A percentile compares a stretch with the other conserved stretches of the same genome.
These are phyloP conservation scores for Drosophila diplacantha DNA, from an alignment of 2,888 invertebrate genomes.

Conservation along the genomic window DNA sequence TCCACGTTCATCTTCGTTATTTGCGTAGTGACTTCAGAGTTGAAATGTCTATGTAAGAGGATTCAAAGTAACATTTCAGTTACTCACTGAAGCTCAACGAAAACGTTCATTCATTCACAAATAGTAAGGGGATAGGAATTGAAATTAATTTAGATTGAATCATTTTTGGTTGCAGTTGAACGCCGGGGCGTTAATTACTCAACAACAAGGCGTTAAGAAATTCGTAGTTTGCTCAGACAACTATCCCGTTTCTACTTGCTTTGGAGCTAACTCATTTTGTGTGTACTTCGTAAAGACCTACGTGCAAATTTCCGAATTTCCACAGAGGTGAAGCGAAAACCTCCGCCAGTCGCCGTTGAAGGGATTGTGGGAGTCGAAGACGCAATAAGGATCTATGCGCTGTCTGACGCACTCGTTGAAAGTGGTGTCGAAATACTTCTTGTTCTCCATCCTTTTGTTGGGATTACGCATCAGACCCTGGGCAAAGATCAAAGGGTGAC, in stretches of 20 bases:
- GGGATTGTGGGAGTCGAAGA: constrained; percentile 85
- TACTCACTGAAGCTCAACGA: not conserved
- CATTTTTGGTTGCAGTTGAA: not conserved
- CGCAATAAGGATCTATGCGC: constrained; percentile 48
- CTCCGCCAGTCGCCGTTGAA: constrained; percentile 89
- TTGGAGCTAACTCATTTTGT: no score
- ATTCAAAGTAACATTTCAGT: not conserved
- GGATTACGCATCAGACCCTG: constrained; percentile 51
- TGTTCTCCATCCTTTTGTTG: constrained; percentile 13
- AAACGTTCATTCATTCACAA: not conserved
- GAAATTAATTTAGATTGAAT: not conserved
- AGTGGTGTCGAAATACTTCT: constrained; percentile 52
- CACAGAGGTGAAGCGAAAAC: constrained; percentile 91
- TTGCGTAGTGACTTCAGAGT: constrained; percentile 82
- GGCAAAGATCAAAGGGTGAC: constrained; percentile 57
- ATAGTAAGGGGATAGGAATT: constrained; percentile 1
- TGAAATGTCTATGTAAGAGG: constrained; percentile 84
- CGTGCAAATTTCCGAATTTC: constrained; percentile 89
- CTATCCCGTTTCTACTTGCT: not conserved
- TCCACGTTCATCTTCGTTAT: constrained; percentile 89
- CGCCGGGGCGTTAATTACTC: not conserved
- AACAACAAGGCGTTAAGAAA: no score
- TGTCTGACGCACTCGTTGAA: constrained; percentile 86
- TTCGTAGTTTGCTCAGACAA: not conserved
- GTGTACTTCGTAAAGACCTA: constrained; percentile 77